Percentiles rank a stretch among this genome's conserved stretches.
Evolutionary conservation across 2,888 invertebrate genomes (phyloP).

Genomic region (Cantharis lateralis): DNA sequence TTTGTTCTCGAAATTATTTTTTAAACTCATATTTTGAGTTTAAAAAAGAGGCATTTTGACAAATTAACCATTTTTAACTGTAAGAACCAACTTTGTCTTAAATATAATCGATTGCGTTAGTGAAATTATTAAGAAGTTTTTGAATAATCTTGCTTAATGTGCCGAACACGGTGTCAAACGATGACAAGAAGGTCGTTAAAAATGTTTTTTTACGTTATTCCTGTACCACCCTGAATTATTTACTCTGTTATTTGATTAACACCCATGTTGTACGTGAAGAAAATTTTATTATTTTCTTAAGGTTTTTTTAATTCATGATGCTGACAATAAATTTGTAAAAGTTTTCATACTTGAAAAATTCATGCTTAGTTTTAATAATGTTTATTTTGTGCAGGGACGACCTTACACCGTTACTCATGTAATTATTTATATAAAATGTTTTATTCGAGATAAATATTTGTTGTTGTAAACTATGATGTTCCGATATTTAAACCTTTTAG

Average conservation of each 20-base stretch:
- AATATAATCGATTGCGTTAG: not conserved
- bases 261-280: not conserved
- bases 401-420: no score
- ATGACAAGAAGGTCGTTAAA: not conserved
- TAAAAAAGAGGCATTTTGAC: not conserved
- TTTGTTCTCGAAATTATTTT: conserved; percentile 20
- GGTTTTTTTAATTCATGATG: not conserved
- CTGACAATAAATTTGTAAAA: not conserved
- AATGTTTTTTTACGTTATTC: not conserved
- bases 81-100: not conserved
- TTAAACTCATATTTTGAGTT: conserved; percentile 4
- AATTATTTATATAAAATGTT: no score
- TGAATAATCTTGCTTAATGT: not conserved
- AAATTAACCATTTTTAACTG: not conserved
- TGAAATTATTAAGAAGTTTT: not conserved
- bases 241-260: not conserved
- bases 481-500: no score
- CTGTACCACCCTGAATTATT: not conserved
- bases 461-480: no score
- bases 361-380: not conserved
- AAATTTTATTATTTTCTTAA: not conserved
- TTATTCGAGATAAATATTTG: no score
- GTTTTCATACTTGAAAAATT: not conserved
- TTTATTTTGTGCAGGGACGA: not conserved
- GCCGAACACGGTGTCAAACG: not conserved